phyloP scores from a whole-genome alignment of 2,888 invertebrate genomes.

The Ptychoptera albimana region DNA sequence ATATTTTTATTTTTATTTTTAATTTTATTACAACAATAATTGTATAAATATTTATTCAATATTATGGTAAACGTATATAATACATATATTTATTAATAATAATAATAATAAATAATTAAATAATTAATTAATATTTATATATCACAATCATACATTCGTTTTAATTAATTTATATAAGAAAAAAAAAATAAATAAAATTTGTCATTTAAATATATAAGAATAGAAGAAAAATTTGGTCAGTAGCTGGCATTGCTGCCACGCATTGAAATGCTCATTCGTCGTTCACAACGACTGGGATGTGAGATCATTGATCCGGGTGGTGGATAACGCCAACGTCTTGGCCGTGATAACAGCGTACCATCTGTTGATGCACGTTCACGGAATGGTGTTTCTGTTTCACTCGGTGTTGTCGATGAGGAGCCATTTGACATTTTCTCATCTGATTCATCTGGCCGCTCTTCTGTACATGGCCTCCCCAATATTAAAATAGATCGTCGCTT shows the following conservation, averaged over 20 bases:
- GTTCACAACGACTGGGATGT: conserved; percentile 36
- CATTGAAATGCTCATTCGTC: conserved; percentile 68
- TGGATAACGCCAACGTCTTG: conserved; percentile 40
- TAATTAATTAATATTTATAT: no score
- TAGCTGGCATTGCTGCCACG: conserved; percentile 30
- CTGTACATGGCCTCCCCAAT: conserved; percentile 42
- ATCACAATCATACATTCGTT: no score
- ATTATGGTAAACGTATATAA: no score
- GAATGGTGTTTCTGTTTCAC: conserved; percentile 37
- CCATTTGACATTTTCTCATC: conserved; percentile 30
- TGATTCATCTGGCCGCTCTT: conserved; percentile 44
- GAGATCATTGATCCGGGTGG: conserved; percentile 32
- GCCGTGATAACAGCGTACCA: conserved; percentile 41
- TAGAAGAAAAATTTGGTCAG: conserved; percentile 6
- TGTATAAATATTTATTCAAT: no score
- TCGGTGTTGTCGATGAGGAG: conserved; percentile 22
- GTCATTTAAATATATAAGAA: no score
- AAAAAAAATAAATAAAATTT: no score
- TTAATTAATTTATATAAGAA: no score
- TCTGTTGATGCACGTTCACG: conserved; percentile 63
- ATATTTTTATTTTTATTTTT: no score
- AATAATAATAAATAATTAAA: no score
- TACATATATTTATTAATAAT: no score
- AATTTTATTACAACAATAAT: no score
- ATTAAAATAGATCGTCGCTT: conserved; percentile 21